phyloP scores from a whole-genome alignment of 2,888 invertebrate species.

The Cephonodes hylas region DNA sequence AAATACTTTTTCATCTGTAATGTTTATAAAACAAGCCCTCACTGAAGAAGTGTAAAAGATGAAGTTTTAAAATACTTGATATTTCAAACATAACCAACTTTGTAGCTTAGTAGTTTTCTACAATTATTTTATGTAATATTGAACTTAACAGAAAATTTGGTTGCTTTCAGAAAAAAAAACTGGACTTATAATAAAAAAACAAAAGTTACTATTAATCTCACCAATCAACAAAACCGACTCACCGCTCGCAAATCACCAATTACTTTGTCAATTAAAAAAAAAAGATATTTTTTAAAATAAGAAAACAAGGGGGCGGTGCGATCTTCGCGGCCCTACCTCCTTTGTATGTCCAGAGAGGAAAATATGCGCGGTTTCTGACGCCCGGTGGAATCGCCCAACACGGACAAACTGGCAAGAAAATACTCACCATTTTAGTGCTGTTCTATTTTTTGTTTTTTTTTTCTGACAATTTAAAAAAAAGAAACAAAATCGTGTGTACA shows the following conservation, averaged over 20 bases:
- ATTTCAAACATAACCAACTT: too few species aligned
- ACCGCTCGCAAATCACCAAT: conserved; percentile 12
- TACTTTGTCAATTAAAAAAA: conserved; percentile 8
- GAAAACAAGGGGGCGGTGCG: conserved; percentile 8
- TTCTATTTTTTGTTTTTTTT: background rate
- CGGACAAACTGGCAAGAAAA: conserved; percentile 67
- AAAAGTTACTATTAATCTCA: background rate
- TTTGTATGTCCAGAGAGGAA: conserved; percentile 76
- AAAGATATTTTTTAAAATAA: background rate
- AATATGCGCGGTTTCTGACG: conserved; percentile 78
- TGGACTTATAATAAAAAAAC: background rate
- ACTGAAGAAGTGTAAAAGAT: too few species aligned
- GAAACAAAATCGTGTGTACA: background rate
- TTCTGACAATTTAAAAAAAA: background rate
- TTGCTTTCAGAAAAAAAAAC: too few species aligned
- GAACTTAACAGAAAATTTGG: too few species aligned
- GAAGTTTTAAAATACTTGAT: too few species aligned
- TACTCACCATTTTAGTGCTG: conserved; percentile 42
- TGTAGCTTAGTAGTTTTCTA: too few species aligned
- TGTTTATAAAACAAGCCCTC: too few species aligned
- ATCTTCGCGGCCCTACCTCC: conserved; percentile 60
- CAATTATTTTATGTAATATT: too few species aligned
- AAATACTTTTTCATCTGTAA: background rate
- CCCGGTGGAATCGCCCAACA: conserved; percentile 71
- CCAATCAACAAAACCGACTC: conserved; percentile 9